Base-by-base conservation (phyloP, 2,888 invertebrate species). In the Acleris emargana region DNA sequence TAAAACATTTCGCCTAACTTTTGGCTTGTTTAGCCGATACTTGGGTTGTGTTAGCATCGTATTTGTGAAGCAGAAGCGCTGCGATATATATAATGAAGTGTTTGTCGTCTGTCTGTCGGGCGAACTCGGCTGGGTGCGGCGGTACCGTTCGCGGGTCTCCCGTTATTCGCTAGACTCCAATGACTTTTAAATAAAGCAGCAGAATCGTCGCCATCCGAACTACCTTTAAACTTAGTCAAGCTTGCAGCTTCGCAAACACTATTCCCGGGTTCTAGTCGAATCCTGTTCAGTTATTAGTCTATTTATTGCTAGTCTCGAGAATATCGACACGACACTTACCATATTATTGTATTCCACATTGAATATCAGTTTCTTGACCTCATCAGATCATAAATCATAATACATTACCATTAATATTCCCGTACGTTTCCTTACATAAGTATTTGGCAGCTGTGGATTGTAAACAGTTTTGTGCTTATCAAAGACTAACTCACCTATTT, bases 111-210 rank as follows among this genome's bases (percentile, higher is more conserved):
- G 64, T 45, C 54, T 50, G 59, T 54, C 58, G 58, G 43, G 53
- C 59, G 28, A 69, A 69, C 71, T 66, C 63, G 69, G 69, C 60
- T 68, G 77, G 76, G 72, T 73, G 62, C 69, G 81, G 82, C 84
- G 82, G 84, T 82, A 79, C 75, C 68, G 59, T 55, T 58, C 71
- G 62, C 68, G 62, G 68, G 62, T 62, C 43, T 67, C 73, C 82
- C 82, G 84, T 84, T 82, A 81, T 68, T 69, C 76, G 73, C 77
- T 81, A 64, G 77, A 77, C 77, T 78, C 70, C 71, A 75, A 79
- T 76, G 71, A 76, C 75, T 76, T 74, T 77, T 76, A 71, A 72
- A 68, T 62, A 72, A 70, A 70, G 54, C 47, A 51, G 59, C 58
- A 67, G 68, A 71, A 69, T 32, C 32, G 32, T 32, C 32, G 32